Evolutionary conservation across 2,113 vertebrate genomes (phyloP).

Genomic region (Podarcis cretensis): DNA sequence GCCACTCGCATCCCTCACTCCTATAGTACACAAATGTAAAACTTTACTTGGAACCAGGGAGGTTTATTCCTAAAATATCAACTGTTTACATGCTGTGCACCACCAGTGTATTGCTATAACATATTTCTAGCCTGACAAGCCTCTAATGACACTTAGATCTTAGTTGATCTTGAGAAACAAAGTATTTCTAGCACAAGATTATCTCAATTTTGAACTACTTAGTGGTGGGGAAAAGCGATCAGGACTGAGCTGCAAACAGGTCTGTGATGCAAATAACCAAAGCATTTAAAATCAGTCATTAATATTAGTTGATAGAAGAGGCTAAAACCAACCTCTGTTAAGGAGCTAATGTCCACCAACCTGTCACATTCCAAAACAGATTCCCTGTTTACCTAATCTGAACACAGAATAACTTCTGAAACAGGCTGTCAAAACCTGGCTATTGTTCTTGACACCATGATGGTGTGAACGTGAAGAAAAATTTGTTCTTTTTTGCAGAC

Average conservation of each 20-base stretch:
- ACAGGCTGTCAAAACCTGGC: not conserved
- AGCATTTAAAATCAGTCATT: not conserved
- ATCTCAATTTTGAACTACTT: constrained; percentile 22
- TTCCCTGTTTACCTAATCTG: constrained; percentile 18
- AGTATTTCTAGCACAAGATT: constrained; percentile 24
- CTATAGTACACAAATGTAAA: constrained; percentile 49
- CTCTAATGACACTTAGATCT: constrained; percentile 58
- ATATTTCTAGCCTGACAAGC: constrained; percentile 62
- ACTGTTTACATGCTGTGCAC: constrained; percentile 23
- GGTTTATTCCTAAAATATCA: constrained; percentile 58
- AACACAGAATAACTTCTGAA: constrained; percentile 25
- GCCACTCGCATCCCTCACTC: not conserved
- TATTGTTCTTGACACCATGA: constrained; percentile 22
- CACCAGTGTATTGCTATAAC: constrained; percentile 43
- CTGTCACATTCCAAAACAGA: constrained; percentile 1
- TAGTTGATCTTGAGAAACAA: constrained; percentile 45
- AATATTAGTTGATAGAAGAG: not conserved
- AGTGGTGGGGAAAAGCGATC: constrained; percentile 1
- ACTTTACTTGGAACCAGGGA: constrained; percentile 40
- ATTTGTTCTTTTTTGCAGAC: constrained; percentile 45
- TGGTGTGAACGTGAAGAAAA: constrained; percentile 35
- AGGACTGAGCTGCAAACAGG: not conserved
- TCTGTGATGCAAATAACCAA: not conserved
- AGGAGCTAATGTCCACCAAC: not conserved
- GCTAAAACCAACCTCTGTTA: constrained; percentile 2